Base-by-base conservation (phyloP, 2,888 invertebrate species). In the Thymelicus acteon region DNA sequence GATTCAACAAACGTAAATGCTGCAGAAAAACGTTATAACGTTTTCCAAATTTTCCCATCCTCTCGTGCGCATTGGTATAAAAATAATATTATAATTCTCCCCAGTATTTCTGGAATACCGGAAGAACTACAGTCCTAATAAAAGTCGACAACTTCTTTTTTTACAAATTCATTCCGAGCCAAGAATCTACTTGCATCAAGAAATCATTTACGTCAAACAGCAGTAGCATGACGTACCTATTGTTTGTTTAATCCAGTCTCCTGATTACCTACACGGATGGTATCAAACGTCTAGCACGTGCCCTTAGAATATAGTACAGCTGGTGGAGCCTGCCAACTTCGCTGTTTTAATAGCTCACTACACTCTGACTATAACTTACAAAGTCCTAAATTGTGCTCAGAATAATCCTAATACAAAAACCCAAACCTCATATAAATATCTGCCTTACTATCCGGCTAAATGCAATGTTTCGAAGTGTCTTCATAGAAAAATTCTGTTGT, bases 321-420 rank as follows among this genome's bases (percentile, higher is more conserved):
- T 73, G 76, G 79, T 73, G 75, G 75, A 75, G 76, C 78, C 82
- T 87, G 90, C 89, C 88, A 90, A 89, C 79, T 84, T 81, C 80
- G 78, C 74, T 75, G 85, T 83, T 83, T 86, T 88, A 88, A 88
- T 89, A 87, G 85, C 85, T 86, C 84, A 85, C 85, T 86, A 87
- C 80, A 82, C 74, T 72, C 75, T 72, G 76, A 80, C 77, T 80
- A 82, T 83, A 86, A 85, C 82, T 86, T 85, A 81, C 81, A 78
- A 76, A 81, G 81, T 83, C 81, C 80, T 82, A 80, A 79, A 82
- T 78, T 79, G 79, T 80, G 79, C 78, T 78, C 80, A 84, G 77
- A 88, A 87, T 88, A 86, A 86, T 85, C 77, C 77, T 24, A 73
- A 80, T 39, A 86, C 84, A 85, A 87, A 87, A 78, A 67, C 76